phyloP scores from a whole-genome alignment of 37 sponge, comb jelly and placozoan species.

The Ephydatia muelleri region DNA sequence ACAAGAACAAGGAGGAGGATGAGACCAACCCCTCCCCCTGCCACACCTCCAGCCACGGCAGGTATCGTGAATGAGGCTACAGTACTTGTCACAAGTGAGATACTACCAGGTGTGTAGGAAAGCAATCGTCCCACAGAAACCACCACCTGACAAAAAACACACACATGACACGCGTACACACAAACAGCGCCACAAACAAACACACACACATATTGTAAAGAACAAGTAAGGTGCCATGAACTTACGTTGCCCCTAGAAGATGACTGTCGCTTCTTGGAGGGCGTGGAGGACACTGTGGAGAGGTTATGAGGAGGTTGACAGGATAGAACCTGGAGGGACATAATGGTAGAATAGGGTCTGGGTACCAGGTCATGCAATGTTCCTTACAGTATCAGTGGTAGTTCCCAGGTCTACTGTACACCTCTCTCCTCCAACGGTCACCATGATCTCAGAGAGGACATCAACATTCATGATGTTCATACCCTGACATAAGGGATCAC shows the following conservation, averaged over 20 bases:
- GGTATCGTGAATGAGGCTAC: conserved; percentile 16
- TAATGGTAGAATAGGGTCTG: background rate
- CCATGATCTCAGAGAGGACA: conserved; percentile 23
- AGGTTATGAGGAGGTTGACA: background rate
- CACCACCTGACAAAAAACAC: background rate
- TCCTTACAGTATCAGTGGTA: background rate
- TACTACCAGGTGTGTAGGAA: background rate
- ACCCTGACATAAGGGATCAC: conserved; percentile 1
- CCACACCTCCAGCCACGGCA: conserved; percentile 12
- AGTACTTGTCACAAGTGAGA: background rate
- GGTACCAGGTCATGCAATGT: background rate
- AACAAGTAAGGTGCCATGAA: background rate
- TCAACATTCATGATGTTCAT: background rate
- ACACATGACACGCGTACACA: background rate
- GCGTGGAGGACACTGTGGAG: background rate
- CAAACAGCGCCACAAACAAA: conserved; percentile 12
- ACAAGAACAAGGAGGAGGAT: conserved; percentile 13
- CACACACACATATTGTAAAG: background rate
- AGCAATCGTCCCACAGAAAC: background rate
- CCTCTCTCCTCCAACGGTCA: conserved; percentile 27
- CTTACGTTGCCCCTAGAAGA: background rate
- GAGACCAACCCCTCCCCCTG: conserved; percentile 25
- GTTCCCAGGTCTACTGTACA: conserved; percentile 7
- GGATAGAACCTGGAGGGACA: background rate
- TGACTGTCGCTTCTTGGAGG: background rate